Conservation (phyloP, 2,797 vertebrate genomes). For the Capromys pilorides region DNA sequence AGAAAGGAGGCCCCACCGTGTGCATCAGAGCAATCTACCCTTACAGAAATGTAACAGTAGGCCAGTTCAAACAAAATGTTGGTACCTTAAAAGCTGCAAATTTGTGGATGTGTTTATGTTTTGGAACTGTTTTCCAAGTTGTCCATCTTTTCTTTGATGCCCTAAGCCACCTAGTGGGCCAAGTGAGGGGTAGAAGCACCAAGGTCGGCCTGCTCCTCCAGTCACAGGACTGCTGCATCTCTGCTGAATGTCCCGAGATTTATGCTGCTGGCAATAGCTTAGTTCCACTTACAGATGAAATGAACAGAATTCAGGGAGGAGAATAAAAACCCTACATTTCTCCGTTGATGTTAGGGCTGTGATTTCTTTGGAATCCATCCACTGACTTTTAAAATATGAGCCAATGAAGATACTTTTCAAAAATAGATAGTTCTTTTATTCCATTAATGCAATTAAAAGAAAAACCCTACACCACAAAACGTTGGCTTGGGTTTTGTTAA, state of each 20-base stretch:
- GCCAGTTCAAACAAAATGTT: slow-evolving; percentile 2
- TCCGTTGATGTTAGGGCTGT: not conserved
- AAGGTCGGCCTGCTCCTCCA: not conserved
- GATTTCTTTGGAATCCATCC: slow-evolving; percentile 63
- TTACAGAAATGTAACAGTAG: not conserved
- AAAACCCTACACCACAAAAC: slow-evolving; percentile 16
- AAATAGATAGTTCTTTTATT: slow-evolving; percentile 59
- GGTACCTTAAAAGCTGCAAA: not conserved
- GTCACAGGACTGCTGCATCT: fast-evolving
- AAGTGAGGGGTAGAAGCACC: fast-evolving
- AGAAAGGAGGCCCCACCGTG: not conserved
- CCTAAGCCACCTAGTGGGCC: not conserved
- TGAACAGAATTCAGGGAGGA: not conserved
- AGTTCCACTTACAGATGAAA: not conserved
- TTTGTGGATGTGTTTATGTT: not conserved
- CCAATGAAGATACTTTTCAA: slow-evolving; percentile 25
- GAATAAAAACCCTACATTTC: not conserved
- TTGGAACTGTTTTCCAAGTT: not conserved
- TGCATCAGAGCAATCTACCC: not conserved
- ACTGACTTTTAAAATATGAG: slow-evolving; percentile 35
- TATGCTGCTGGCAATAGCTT: not conserved
- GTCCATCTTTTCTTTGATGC: not conserved
- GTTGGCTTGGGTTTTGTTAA: slow-evolving; percentile 56
- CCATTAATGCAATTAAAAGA: slow-evolving; percentile 11
- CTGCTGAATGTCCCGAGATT: not conserved